Conservation (phyloP, 2,888 invertebrate genomes). For the Drosophila robusta region DNA sequence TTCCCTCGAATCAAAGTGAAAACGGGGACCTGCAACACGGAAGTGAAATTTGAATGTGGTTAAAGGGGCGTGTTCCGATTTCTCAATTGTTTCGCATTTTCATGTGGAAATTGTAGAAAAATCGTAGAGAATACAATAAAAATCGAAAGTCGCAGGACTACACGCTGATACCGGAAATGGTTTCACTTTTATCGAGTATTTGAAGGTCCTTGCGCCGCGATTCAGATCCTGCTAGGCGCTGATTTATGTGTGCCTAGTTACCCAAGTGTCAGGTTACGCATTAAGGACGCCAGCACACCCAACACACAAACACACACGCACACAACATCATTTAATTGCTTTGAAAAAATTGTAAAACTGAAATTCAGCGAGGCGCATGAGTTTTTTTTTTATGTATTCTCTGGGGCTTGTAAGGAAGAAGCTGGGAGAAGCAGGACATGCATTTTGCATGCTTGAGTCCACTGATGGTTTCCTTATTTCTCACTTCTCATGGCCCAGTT, state of each 20-base stretch:
- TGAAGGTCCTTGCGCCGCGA: constrained; percentile 28
- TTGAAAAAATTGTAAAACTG: constrained; percentile 41
- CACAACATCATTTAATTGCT: constrained; percentile 54
- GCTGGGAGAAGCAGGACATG: constrained; percentile 47
- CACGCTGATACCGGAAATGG: constrained; percentile 79
- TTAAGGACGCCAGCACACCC: constrained; percentile 54
- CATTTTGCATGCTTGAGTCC: constrained; percentile 73
- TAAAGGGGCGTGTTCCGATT: constrained; percentile 56
- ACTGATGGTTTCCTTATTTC: constrained; percentile 32
- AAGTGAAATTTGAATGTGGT: constrained; percentile 75
- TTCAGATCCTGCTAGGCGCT: constrained; percentile 47
- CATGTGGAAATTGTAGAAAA: constrained; percentile 75
- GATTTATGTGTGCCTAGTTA: constrained; percentile 78
- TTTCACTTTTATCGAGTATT: constrained; percentile 73
- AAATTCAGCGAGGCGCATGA: constrained; percentile 69
- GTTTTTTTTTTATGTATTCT: constrained; percentile 33
- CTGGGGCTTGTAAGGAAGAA: constrained; percentile 41
- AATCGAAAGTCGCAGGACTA: constrained; percentile 75
- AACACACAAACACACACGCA: constrained; percentile 27
- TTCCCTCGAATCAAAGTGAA: constrained; percentile 28
- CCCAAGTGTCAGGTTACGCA: constrained; percentile 79
- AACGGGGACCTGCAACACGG: constrained; percentile 51
- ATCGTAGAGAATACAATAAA: constrained; percentile 42
- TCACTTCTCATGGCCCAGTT: constrained; percentile 51
- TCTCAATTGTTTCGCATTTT: constrained; percentile 58